Evolutionary conservation across 1,140 invertebrate genomes (phyloP).

Genomic region (Drosophila ercepeae): DNA sequence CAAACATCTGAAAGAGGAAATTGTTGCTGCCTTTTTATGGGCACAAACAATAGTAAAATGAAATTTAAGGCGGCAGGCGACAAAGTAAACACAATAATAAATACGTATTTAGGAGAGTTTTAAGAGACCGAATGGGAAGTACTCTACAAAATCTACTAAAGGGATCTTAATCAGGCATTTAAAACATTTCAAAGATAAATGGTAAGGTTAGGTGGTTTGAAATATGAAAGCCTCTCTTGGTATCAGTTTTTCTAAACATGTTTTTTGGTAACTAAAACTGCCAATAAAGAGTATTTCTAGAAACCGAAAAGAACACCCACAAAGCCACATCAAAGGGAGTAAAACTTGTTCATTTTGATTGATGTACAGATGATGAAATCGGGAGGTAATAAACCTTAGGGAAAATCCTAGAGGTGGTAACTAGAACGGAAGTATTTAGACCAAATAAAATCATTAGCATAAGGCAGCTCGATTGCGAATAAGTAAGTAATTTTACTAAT

Average conservation of each 20-base stretch:
- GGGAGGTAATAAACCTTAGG: background rate
- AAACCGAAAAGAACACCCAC: background rate
- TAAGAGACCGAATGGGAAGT: background rate
- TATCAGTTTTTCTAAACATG: too few species aligned
- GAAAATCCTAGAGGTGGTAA: conserved; percentile 13
- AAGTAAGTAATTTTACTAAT: conserved; percentile 52
- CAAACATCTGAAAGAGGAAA: conserved; percentile 44
- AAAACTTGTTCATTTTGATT: conserved; percentile 1
- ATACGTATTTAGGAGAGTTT: background rate
- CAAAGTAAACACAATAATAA: conserved; percentile 75
- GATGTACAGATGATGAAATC: conserved; percentile 13
- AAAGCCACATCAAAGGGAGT: conserved; percentile 42
- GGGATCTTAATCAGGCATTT: too few species aligned
- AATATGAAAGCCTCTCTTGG: too few species aligned
- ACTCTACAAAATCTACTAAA: too few species aligned
- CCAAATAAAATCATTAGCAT: conserved; percentile 62
- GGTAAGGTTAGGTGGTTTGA: too few species aligned
- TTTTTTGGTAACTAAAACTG: too few species aligned
- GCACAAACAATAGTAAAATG: conserved; percentile 58
- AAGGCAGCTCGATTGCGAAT: conserved; percentile 53
- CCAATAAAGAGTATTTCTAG: background rate
- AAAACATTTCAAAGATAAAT: background rate
- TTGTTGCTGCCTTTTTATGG: conserved; percentile 57
- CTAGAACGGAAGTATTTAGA: conserved; percentile 64
- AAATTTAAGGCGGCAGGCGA: conserved; percentile 68